Evolutionary conservation across 2,888 invertebrate genomes (phyloP).

Genomic region (Sesia apiformis): DNA sequence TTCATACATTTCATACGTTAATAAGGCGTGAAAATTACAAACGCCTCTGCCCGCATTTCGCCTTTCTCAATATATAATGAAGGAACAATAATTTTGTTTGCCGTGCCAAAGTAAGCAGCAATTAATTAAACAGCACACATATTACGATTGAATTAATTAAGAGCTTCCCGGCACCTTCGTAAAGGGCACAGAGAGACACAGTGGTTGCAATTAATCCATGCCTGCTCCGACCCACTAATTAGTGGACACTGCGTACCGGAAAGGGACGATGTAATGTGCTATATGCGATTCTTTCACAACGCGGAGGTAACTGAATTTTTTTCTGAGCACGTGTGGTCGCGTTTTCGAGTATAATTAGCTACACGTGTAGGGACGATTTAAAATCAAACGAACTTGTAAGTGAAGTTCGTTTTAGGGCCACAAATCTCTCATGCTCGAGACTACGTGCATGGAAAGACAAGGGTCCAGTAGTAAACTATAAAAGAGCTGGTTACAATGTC

Average conservation of each 20-base stretch:
- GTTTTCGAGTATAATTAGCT: neutral
- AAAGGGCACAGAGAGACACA: conserved; percentile 34
- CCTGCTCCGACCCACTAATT: conserved; percentile 61
- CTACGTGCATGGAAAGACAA: too few species aligned
- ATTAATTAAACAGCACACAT: conserved; percentile 28
- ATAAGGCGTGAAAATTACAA: too few species aligned
- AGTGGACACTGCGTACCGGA: conserved; percentile 54
- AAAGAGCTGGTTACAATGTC: too few species aligned
- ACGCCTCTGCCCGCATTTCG: too few species aligned
- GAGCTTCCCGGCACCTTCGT: conserved; percentile 53
- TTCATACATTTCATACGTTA: too few species aligned
- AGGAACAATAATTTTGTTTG: neutral
- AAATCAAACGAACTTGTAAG: too few species aligned
- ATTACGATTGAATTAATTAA: conserved; percentile 58
- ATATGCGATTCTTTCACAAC: conserved; percentile 43
- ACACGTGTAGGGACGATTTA: neutral
- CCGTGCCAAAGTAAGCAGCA: conserved; percentile 28
- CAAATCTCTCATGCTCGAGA: too few species aligned
- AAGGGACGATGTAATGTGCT: conserved; percentile 59
- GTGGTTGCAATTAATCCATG: conserved; percentile 62
- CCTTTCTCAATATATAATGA: too few species aligned
- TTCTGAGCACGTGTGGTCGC: neutral
- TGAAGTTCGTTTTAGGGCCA: too few species aligned
- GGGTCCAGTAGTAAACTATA: too few species aligned
- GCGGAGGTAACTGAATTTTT: neutral